Evolutionary conservation across 2,888 invertebrate genomes (phyloP), one percentile per base, ranked within the genome.

Genomic region (Liopterus haemorrhoidalis): DNA sequence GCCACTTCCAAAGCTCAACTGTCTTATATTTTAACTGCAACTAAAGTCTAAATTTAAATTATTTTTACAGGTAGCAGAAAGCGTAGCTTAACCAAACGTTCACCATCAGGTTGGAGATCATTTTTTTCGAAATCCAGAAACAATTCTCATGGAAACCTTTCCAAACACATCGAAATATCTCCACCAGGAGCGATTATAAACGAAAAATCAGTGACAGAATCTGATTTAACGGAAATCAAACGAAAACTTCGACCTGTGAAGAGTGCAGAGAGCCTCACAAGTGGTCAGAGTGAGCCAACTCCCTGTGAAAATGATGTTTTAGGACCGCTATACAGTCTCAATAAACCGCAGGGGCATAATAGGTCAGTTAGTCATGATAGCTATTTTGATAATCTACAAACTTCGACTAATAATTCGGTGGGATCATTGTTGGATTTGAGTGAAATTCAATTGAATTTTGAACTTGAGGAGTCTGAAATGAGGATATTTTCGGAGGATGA

Each of bases 401-500:
- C 67, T 43, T 68, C 68, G 5, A 67, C 67, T 47, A 66, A 67
- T 51, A 68, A 72, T 60, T 57, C 71, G 50, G 55, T 73, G 58
- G 61, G 67, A 56, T 55, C 69, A 49, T 46, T 74, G 11, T 66
- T 80, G 18, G 90, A 90, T 67, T 71, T 90, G 39, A 87, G 87
- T n/a, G 88, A 86, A 61, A 81, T 90, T 67, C 79, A 87, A 18
- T 70, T 90, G 24, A 84, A 89, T 38, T 84, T 90, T 55, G 86
- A 89, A 50, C 76, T 88, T 33, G 89, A 90, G 59, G 89, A 90
- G 63, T 73, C 86, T 1, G 89, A 89, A 68, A 82, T 85, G 76
- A 76, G 86, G 58, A 88, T 90, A 70, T 88, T 90, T 66, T 87
- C 87, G n/a, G 89, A 89, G 60, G 89, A 88, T 62, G 89, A 89